phyloP scores from a whole-genome alignment of 1,140 invertebrate genomes.

The Heterodera schachtii region DNA sequence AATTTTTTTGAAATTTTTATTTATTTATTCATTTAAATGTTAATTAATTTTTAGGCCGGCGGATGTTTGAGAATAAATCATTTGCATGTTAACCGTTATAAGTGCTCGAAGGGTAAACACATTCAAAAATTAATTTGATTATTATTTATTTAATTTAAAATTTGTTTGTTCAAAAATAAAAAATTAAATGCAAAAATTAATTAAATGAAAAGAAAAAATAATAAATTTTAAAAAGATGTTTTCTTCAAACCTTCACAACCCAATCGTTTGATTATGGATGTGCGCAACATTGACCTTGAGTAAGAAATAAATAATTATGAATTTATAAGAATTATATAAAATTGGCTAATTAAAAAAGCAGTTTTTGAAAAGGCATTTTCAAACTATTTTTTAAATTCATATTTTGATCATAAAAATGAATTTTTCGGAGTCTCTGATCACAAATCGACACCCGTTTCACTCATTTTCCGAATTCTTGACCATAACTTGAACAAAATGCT shows the following conservation, averaged over 20 bases:
- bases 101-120: not conserved
- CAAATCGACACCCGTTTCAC: too few species aligned
- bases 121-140: not conserved
- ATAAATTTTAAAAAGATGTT: not conserved
- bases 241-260: not conserved
- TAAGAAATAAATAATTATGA: not conserved
- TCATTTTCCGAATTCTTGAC: too few species aligned
- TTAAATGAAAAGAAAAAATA: not conserved
- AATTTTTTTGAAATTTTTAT: not conserved
- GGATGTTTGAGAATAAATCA: not conserved
- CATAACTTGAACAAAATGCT: too few species aligned
- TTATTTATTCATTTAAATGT: not conserved
- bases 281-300: not conserved
- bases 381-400: too few species aligned
- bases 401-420: too few species aligned
- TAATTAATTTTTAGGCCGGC: not conserved
- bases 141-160: too few species aligned
- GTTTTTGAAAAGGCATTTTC: too few species aligned
- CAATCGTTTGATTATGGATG: not conserved
- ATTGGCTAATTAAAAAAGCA: too few species aligned
- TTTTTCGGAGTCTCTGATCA: too few species aligned
- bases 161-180: not conserved
- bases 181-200: not conserved
- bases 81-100: not conserved
- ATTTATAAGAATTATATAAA: too few species aligned